Conservation (phyloP, 2,888 invertebrate genomes). For the Sycophila texana region DNA sequence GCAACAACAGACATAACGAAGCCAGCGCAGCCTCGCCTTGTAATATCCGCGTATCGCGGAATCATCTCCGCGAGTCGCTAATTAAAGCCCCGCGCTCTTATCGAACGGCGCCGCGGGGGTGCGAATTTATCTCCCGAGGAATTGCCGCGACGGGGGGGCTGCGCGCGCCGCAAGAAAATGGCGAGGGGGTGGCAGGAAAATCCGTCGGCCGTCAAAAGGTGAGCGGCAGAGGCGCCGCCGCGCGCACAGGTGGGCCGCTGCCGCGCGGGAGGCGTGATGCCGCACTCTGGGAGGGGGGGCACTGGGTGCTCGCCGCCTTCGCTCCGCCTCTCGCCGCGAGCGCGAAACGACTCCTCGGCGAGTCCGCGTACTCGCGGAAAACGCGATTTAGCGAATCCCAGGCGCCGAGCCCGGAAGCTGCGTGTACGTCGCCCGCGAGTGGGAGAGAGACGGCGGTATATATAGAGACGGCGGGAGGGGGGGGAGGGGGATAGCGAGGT, state of each 20-base stretch:
- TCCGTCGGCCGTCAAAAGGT: slow-evolving; percentile 30
- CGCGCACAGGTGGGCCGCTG: slow-evolving; percentile 25
- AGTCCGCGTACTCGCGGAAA: slow-evolving; percentile 51
- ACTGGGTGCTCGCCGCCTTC: neutral
- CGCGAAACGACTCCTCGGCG: slow-evolving; percentile 49
- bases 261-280: no score
- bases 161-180: slow-evolving; percentile 39
- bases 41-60: neutral
- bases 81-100: neutral
- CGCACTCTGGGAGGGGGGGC: no score
- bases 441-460: neutral
- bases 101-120: slow-evolving; percentile 23
- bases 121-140: neutral
- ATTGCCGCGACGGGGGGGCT: neutral
- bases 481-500: no score
- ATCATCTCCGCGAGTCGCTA: neutral
- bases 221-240: slow-evolving; percentile 27
- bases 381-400: slow-evolving; percentile 50
- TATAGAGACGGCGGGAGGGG: neutral
- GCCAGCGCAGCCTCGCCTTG: neutral
- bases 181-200: slow-evolving; percentile 31
- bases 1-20: neutral
- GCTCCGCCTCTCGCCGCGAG: slow-evolving; percentile 50
- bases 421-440: neutral
- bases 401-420: slow-evolving; percentile 12